These are phyloP conservation scores for Mugil cephalus DNA, from an alignment of 2,113 vertebrate genomes.

Conservation along the genomic window DNA sequence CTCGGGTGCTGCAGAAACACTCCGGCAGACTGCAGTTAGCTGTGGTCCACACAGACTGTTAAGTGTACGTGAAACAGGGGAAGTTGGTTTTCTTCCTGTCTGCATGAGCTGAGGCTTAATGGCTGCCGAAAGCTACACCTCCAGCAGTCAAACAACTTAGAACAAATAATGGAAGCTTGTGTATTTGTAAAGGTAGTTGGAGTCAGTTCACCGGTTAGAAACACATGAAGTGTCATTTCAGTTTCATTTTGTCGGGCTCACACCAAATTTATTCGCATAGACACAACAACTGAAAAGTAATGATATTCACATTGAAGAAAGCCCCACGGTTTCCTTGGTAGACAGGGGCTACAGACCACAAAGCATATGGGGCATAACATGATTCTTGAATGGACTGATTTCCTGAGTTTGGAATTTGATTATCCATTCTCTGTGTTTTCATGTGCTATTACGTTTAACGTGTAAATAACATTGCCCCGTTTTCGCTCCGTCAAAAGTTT, in stretches of 20 bases:
- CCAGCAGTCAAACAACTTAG: neutral
- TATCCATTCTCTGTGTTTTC: no score
- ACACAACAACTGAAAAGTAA: neutral
- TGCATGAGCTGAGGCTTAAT: conserved; percentile 14
- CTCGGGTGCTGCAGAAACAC: conserved; percentile 25
- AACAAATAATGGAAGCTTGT: neutral
- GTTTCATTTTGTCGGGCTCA: conserved; percentile 3
- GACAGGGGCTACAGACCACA: no score
- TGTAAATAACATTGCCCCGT: no score
- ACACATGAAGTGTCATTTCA: neutral
- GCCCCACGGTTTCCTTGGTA: neutral
- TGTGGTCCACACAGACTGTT: conserved; percentile 45
- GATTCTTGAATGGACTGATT: no score
- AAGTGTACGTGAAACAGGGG: conserved; percentile 55
- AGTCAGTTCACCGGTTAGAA: neutral
- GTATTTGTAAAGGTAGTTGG: neutral
- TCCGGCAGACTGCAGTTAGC: conserved; percentile 35
- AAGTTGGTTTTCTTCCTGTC: conserved; percentile 75
- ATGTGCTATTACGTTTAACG: no score
- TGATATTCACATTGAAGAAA: neutral
- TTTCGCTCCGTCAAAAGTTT: no score
- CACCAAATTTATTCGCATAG: neutral
- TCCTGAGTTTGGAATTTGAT: no score
- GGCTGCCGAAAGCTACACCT: conserved; percentile 18
- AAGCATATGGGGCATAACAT: no score